Conservation (phyloP, 2,113 vertebrate genomes). For the Capreolus pygargus region DNA sequence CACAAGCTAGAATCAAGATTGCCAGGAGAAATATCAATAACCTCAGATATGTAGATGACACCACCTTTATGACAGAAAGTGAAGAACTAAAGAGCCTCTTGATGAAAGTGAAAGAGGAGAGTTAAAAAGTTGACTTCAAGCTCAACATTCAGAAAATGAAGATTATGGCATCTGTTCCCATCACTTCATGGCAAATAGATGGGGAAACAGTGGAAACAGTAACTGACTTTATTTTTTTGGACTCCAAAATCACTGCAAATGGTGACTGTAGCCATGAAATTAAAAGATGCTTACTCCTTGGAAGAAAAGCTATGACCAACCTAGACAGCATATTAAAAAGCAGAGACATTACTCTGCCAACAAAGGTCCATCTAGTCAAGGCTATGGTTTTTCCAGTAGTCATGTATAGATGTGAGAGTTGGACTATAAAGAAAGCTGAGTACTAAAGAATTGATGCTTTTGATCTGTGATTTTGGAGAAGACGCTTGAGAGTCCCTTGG, state of each 20-base stretch:
- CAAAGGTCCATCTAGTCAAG: not conserved
- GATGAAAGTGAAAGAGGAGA: not conserved
- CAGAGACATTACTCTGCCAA: not conserved
- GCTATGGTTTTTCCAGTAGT: not conserved
- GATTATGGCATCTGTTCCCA: not conserved
- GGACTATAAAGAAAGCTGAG: not conserved
- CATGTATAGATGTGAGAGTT: not conserved
- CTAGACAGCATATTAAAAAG: not conserved
- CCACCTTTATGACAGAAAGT: not conserved
- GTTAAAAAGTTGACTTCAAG: not conserved
- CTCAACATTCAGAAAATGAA: fast-evolving
- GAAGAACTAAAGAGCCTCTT: not conserved
- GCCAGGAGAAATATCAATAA: not conserved
- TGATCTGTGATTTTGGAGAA: too few relatives aligned
- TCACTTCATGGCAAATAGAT: not conserved
- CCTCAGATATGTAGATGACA: not conserved
- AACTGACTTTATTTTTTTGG: not conserved
- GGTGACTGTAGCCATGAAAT: not conserved
- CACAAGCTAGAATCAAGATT: not conserved
- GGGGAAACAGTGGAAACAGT: not conserved
- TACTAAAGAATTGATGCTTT: not conserved
- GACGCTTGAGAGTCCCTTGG: not conserved
- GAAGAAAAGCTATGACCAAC: not conserved
- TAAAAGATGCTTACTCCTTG: not conserved
- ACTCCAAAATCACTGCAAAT: not conserved